phyloP scores from a whole-genome alignment of 2,113 vertebrate species.

The Cyanoramphus novaezelandiae region DNA sequence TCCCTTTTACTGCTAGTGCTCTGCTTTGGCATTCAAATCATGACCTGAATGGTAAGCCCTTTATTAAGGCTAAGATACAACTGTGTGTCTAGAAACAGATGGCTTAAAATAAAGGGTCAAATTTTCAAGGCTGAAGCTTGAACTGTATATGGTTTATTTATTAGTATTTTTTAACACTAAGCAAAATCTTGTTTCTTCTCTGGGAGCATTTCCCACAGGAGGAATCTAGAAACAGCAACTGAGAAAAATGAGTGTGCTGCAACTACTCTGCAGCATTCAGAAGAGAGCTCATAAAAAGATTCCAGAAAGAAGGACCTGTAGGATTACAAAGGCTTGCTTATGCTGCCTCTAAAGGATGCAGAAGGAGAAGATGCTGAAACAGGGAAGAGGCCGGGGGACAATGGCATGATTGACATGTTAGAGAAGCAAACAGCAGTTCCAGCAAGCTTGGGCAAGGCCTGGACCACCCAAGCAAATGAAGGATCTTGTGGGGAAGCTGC shows the following conservation, averaged over 20 bases:
- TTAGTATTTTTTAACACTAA: neutral
- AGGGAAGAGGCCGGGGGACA: neutral
- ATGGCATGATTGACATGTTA: neutral
- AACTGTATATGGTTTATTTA: neutral
- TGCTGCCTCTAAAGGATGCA: neutral
- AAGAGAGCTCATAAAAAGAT: neutral
- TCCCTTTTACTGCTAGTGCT: neutral
- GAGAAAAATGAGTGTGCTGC: neutral
- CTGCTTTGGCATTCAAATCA: neutral
- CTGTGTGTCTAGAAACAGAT: neutral
- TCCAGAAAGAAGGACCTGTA: neutral
- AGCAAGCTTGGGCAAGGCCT: neutral
- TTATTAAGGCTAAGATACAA: neutral
- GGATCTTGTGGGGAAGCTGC: neutral
- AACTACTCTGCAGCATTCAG: neutral
- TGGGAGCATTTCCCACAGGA: neutral
- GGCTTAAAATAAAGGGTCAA: neutral
- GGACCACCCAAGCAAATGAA: neutral
- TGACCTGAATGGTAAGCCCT: neutral
- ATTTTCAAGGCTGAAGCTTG: neutral
- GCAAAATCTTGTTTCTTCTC: neutral
- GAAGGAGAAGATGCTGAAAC: neutral
- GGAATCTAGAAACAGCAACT: neutral
- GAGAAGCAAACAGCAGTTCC: neutral
- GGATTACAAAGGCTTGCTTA: neutral